A percentile compares a stretch with the other conserved stretches of the same genome.
Evolutionary conservation across 2,888 invertebrate species (phyloP).

Genomic region (Ferrisia virgata): DNA sequence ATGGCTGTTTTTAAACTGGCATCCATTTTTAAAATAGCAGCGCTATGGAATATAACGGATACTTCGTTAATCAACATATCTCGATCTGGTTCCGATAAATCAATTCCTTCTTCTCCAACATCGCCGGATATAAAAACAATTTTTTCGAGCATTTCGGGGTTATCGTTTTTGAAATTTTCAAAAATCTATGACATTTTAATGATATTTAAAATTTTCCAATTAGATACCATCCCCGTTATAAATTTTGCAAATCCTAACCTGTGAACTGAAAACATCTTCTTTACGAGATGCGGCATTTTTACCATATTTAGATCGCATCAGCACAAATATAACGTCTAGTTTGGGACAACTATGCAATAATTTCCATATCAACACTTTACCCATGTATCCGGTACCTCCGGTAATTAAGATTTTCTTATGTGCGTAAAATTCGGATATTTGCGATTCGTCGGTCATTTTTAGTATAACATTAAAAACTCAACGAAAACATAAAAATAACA

Average conservation of each 20-base stretch:
- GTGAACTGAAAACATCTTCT: conserved; percentile 68
- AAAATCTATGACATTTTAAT: conserved; percentile 31
- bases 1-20: conserved; percentile 83
- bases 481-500: not conserved
- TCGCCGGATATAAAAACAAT: conserved; percentile 73
- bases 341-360: conserved; percentile 65
- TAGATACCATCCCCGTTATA: not conserved
- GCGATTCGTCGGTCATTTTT: not conserved
- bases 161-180: conserved; percentile 59
- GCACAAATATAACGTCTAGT: conserved; percentile 62
- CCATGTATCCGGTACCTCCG: conserved; percentile 67
- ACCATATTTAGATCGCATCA: conserved; percentile 65
- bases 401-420: conserved; percentile 63
- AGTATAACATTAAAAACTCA: not conserved
- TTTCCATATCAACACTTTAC: conserved; percentile 65
- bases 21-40: conserved; percentile 86
- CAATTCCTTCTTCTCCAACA: conserved; percentile 65
- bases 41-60: conserved; percentile 84
- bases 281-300: conserved; percentile 63
- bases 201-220: not conserved
- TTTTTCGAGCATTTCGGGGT: conserved; percentile 70
- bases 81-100: conserved; percentile 62
- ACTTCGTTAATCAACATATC: conserved; percentile 66
- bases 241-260: conserved; percentile 58
- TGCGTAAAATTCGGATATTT: conserved; percentile 61